phyloP scores from a whole-genome alignment of 2,888 invertebrate genomes.

The Limnephilus lunatus region DNA sequence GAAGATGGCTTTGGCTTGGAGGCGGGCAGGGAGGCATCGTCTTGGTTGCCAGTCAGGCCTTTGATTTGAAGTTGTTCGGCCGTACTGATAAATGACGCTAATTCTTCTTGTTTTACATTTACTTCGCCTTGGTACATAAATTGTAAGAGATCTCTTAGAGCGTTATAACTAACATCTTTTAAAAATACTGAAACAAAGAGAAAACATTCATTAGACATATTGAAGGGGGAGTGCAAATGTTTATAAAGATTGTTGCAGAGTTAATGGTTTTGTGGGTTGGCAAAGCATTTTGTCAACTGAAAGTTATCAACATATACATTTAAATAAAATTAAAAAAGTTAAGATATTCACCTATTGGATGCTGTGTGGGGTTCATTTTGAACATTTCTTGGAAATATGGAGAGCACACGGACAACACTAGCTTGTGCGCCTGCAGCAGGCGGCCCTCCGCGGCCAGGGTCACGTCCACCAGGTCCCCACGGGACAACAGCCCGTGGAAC shows the following conservation, averaged over 20 bases:
- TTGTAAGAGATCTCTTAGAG: slow-evolving; percentile 83
- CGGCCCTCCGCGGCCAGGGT: slow-evolving; percentile 85
- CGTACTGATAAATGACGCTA: slow-evolving; percentile 84
- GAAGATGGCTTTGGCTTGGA: slow-evolving; percentile 77
- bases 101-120: slow-evolving; percentile 84
- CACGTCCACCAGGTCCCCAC: slow-evolving; percentile 84
- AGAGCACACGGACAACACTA: slow-evolving; percentile 85
- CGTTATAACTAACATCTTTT: slow-evolving; percentile 84
- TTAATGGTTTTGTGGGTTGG: no score
- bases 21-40: slow-evolving; percentile 78
- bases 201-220: background rate
- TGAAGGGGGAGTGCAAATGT: no score
- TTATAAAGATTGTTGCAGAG: background rate
- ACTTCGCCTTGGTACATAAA: slow-evolving; percentile 86
- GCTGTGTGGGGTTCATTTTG: slow-evolving; percentile 83
- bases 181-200: slow-evolving; percentile 78
- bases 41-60: slow-evolving; percentile 81
- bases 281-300: no score
- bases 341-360: slow-evolving; percentile 78
- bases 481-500: slow-evolving; percentile 83
- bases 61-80: slow-evolving; percentile 85
- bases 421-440: slow-evolving; percentile 83
- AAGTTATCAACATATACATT: background rate
- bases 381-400: slow-evolving; percentile 86
- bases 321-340: slow-evolving; percentile 64